phyloP scores from a whole-genome alignment of 2,113 vertebrate species.

The Amazona guildingii region DNA sequence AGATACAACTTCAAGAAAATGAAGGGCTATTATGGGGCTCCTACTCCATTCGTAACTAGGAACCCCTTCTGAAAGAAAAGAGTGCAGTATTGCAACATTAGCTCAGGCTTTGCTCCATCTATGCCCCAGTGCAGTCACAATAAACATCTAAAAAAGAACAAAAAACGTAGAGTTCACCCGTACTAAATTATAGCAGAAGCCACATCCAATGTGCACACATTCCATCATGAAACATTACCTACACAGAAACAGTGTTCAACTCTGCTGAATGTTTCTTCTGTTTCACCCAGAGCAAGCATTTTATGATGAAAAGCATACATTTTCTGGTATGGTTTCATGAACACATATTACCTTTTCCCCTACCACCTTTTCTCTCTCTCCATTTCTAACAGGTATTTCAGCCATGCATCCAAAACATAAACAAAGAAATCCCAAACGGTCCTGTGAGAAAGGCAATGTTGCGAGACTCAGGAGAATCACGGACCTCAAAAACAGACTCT shows the following conservation, averaged over 20 bases:
- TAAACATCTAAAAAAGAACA: background rate
- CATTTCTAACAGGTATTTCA: background rate
- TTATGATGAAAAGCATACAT: background rate
- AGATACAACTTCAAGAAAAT: background rate
- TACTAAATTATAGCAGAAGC: background rate
- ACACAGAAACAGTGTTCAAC: background rate
- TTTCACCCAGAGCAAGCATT: background rate
- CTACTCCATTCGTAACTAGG: background rate
- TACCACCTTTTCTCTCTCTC: background rate
- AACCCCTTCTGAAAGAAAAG: background rate
- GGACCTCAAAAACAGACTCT: background rate
- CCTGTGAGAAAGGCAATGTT: background rate
- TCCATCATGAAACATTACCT: background rate
- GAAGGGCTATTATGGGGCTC: background rate
- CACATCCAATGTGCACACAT: too few species aligned
- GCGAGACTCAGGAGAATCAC: background rate
- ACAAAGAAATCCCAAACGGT: background rate
- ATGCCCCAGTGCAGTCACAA: background rate
- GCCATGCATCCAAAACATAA: background rate
- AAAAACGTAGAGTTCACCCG: background rate
- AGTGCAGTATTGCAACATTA: background rate
- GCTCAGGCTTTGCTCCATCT: background rate
- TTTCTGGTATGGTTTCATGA: background rate
- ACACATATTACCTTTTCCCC: background rate
- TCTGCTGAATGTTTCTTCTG: background rate